Evolutionary conservation across 1,140 invertebrate species (phyloP).

Genomic region (Diorhabda carinulata): DNA sequence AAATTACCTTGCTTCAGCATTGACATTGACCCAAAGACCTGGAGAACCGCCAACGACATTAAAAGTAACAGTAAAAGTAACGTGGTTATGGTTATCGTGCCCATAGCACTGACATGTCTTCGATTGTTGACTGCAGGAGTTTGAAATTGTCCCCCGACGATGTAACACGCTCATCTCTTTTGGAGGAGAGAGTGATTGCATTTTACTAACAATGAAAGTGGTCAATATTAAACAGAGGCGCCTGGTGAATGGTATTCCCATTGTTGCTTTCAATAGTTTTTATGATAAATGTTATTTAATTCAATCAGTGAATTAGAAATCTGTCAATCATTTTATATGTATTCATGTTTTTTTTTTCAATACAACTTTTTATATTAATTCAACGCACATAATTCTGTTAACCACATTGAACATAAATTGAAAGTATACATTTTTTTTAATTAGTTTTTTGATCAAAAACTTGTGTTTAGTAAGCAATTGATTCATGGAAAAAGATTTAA

Average conservation of each 20-base stretch:
- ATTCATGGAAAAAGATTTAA: no score
- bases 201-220: neutral
- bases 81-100: neutral
- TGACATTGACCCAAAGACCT: neutral
- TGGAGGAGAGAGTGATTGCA: neutral
- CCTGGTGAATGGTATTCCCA: neutral
- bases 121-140: neutral
- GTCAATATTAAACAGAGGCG: neutral
- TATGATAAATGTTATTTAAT: no score
- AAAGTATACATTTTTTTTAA: no score
- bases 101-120: neutral
- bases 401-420: no score
- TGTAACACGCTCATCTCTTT: neutral
- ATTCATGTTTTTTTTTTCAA: no score
- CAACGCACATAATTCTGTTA: no score
- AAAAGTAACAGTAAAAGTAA: neutral
- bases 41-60: neutral
- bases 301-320: no score
- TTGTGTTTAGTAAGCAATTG: no score
- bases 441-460: no score
- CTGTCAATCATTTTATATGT: no score
- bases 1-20: neutral
- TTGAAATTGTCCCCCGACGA: neutral
- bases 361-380: no score
- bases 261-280: neutral